Base-by-base conservation (phyloP, 2,888 invertebrate species). In the Strigamia transsilvanica region DNA sequence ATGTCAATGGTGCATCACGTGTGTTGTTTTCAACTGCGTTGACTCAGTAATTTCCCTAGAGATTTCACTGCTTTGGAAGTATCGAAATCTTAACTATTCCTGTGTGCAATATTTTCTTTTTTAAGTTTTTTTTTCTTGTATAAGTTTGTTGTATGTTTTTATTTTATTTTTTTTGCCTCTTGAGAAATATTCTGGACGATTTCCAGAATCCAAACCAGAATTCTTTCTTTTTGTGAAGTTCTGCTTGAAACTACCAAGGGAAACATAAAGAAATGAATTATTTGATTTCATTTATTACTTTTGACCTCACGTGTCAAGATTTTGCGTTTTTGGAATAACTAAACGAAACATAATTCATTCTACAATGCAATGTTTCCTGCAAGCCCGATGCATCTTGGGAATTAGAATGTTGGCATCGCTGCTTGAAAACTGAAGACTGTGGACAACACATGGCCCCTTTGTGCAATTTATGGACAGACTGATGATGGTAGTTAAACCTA, bases 401-500 rank as follows among this genome's bases (percentile, higher is more conserved):
- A 9, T 51, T 51, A n/a, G n/a, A n/a, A n/a, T 51, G 5, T 51
- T 9, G 51, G 15, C 4, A 9, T 51, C 4, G 2, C 61, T 61
- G 18, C 61, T 61, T 61, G 21, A 61, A 61, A 18, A 21, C 18
- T 18, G 23, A 5, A 56, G 56, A 18, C 18, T 15, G 61, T 23
- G 61, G 61, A 61, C 61, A 61, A 15, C 61, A 61, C 61, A 61
- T 61, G 61, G 61, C 61, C 61, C 18, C 9, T 34, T 46, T 10
- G 5, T 61, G 18, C 21, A 61, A 61, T n/a, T 61, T 61, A 61
- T 23, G 46, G 61, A 61, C 61, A 4, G 61, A 9, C 61, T 21
- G 61, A 61, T 61, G 61, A 61, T n/a, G 61, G 18, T 61, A 61
- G 18, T 61, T 61, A 61, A 61, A 61, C 61, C 61, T 61, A 61